Base-by-base conservation (phyloP, 1,140 invertebrate genomes). In the Diploscapter pachys region DNA sequence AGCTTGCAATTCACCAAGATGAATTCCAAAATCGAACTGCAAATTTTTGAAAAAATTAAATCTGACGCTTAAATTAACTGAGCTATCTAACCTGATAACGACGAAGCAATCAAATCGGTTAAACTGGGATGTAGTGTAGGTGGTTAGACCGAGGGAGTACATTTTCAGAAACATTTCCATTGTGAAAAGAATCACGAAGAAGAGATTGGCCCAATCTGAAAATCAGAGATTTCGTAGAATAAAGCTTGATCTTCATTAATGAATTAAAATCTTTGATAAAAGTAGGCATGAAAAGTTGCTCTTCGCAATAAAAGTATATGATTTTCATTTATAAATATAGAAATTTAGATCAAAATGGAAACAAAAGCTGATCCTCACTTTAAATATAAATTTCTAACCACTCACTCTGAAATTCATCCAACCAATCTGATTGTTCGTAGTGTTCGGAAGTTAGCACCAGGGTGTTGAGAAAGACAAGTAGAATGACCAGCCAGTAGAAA, bases 101-200 rank as follows among this genome's bases (percentile, higher is more conserved):
- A 90, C 89, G 82, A 90, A 90, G 84, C 89, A 90, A 83, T 90
- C 89, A 84, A 90, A 90, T 59, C 90, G 86, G 82, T 90, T 90
- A 85, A 90, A 90, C 65, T 90, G 90, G 71, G 87, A 89, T 13
- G 88, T 87, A 80, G 88, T 89, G 80, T 89, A 89, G 52, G 86
- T 86, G 68, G 86, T 86, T 75, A 98, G 93, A 82, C 96, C 96
- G 87, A 99, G 91, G 88, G 94, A 97, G 89, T 98, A 99, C 95
- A 99, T 97, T 89, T 99, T 99, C 69, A 99, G 89, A 82, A 99
- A 90, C 96, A 99, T 99, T 89, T 99, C 96, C 87, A 97, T 89
- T 31, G 95, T 93, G 88, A 99, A 99, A 62, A 99, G 90, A 6
- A 93, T 92, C 74, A 99, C 94, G 88, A 99, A 99, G 88, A 98